phyloP scores from a whole-genome alignment of 1,140 invertebrate genomes.

The Zelostemma sp. region DNA sequence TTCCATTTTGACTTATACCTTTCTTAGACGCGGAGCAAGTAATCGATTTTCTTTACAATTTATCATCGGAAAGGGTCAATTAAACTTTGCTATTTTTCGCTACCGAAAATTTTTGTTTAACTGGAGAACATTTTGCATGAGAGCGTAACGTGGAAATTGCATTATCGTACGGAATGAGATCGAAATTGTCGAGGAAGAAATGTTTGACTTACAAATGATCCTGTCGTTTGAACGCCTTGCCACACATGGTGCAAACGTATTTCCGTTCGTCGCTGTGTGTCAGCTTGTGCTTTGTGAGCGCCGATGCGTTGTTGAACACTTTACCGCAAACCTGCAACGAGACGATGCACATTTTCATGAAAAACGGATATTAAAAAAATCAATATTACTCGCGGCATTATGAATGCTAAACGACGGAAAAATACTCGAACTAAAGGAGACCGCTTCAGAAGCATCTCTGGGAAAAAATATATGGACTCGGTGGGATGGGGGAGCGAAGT shows the following conservation, averaged over 20 bases:
- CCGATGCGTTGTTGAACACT: conserved; percentile 96
- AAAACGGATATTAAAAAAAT: too few species aligned
- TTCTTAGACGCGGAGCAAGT: conserved; percentile 11
- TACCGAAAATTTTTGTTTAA: too few species aligned
- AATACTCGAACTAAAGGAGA: too few species aligned
- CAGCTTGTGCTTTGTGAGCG: conserved; percentile 96
- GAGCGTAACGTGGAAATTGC: too few species aligned
- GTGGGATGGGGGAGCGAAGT: conserved; percentile 28
- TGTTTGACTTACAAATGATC: conserved; percentile 93
- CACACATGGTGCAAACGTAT: conserved; percentile 94
- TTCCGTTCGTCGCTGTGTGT: conserved; percentile 98
- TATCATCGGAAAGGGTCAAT: conserved; percentile 23
- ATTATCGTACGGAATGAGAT: not conserved
- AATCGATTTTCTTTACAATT: conserved; percentile 35
- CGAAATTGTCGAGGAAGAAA: conserved; percentile 28
- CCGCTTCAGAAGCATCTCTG: too few species aligned
- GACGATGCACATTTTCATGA: conserved; percentile 18
- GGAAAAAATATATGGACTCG: too few species aligned
- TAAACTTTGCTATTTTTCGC: conserved; percentile 24
- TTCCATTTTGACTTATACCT: conserved; percentile 20
- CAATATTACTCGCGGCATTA: too few species aligned
- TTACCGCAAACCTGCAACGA: conserved; percentile 88
- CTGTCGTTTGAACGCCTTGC: conserved; percentile 98
- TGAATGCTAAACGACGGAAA: too few species aligned
- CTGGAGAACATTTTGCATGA: too few species aligned